Percentiles rank a stretch among this genome's conserved stretches.
Evolutionary conservation across 1,140 invertebrate genomes (phyloP).

Genomic region (Oedothorax gibbosus): DNA sequence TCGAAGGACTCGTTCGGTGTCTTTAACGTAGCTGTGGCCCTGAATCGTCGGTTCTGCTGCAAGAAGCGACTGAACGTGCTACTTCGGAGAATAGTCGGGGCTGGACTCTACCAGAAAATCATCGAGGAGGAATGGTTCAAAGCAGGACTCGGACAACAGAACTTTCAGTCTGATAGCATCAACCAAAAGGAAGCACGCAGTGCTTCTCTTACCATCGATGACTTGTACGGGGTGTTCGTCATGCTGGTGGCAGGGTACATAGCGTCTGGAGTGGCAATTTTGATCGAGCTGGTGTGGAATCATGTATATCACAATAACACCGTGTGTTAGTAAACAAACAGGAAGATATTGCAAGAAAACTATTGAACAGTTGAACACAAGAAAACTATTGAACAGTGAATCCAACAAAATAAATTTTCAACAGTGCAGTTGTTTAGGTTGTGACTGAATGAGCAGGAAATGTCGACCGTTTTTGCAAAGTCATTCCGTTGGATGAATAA

Average conservation of each 20-base stretch:
- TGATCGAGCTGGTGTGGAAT: no score
- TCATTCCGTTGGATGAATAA: no score
- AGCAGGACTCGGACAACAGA: not conserved
- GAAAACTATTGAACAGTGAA: no score
- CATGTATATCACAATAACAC: no score
- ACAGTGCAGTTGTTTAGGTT: no score
- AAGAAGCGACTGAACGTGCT: not conserved
- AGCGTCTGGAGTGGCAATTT: not conserved
- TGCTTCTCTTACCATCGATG: not conserved
- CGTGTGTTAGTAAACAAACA: no score
- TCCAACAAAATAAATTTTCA: no score
- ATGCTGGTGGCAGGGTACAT: not conserved
- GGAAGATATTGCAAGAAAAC: no score
- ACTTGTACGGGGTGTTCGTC: constrained; percentile 5
- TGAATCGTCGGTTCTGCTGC: constrained; percentile 11
- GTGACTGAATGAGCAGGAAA: no score
- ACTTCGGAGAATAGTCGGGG: not conserved
- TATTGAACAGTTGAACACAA: no score
- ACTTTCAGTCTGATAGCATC: not conserved
- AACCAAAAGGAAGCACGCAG: not conserved
- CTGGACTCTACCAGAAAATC: constrained; percentile 21
- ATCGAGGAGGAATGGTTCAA: not conserved
- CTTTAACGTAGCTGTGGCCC: not conserved
- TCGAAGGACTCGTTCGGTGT: constrained; percentile 9
- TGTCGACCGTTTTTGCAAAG: no score